Base-by-base conservation (phyloP, 2,888 invertebrate genomes). In the Pediacus dermestoides region DNA sequence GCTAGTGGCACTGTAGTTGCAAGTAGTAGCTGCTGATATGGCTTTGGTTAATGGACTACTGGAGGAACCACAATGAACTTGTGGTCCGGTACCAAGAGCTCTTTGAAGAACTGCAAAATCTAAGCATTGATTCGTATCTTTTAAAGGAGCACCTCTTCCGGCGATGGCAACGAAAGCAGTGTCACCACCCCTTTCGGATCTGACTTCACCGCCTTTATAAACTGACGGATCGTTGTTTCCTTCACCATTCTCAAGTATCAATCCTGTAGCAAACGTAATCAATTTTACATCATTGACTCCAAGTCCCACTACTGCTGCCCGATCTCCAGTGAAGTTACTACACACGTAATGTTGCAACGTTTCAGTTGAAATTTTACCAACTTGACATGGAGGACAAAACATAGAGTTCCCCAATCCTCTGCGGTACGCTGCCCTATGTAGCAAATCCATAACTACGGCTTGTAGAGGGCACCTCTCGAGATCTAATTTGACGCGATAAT, bases 351-450 rank as follows among this genome's bases (percentile, higher is more conserved):
- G 83, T 58, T 81, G 78, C 48, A 94, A 64, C 34, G 84, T 81
- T 71, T 91, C 90, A 0, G 81, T 64, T 11, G 80, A 80, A 54
- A 88, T 74, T 54, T 81, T 82, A 44, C 85, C 88, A 54, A 93
- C 72, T 61, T 82, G 80, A 64, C 82, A 79, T 43, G 85, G 81
- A 0, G 89, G 83, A 43, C 85, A 78, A 69, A 83, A 93, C 9
- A 95, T 70, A 0, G 94, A 91, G 69, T 92, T 89, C 31, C 91
- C 93, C 28, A 97, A 76, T 1, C 88, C 87, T 7, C 72, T 75
- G 37, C 90, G 81, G 72, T 78, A 96, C 0, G 95, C 94, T 4
- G 89, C 93, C 65, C 84, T 84, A 70, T 97, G 95, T 2, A 95
- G 72, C 34, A 90, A 71, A 63, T 97, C 96, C 16, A 92, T 70